These are phyloP conservation scores for Gymnocheta viridis DNA, from an alignment of 2,888 invertebrate genomes.

Conservation along the genomic window DNA sequence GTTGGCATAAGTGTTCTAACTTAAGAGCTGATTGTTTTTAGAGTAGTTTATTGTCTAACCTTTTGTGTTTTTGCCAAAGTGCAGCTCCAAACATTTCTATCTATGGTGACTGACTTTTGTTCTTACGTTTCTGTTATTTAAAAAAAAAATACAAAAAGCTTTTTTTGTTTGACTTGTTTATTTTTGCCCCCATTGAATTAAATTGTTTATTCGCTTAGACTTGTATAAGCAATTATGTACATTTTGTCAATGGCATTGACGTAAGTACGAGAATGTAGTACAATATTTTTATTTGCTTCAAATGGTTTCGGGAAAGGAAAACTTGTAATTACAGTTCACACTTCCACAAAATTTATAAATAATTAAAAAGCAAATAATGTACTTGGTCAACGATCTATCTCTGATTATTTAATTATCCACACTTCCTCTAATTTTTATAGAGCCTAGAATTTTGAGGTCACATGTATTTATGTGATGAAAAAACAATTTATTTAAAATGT, in stretches of 20 bases:
- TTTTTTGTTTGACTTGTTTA: conserved; percentile 71
- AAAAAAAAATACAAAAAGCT: not conserved
- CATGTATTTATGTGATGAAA: too few species aligned
- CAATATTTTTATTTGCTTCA: not conserved
- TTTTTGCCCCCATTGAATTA: conserved; percentile 78
- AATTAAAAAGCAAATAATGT: too few species aligned
- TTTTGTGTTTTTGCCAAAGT: conserved; percentile 75
- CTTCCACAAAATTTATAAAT: not conserved
- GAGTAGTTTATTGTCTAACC: conserved; percentile 74
- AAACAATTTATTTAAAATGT: too few species aligned
- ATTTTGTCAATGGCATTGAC: conserved; percentile 65
- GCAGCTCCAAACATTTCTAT: conserved; percentile 51
- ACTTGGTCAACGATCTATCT: too few species aligned
- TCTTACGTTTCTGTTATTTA: conserved; percentile 49
- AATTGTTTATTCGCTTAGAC: conserved; percentile 79
- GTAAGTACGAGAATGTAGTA: not conserved
- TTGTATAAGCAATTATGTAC: conserved; percentile 56
- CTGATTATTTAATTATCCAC: too few species aligned
- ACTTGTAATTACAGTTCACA: not conserved
- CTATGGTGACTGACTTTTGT: conserved; percentile 67
- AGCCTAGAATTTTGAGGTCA: too few species aligned
- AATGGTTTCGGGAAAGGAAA: not conserved
- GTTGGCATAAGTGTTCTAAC: conserved; percentile 80
- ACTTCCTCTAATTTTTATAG: too few species aligned
- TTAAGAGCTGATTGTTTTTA: conserved; percentile 57